Base-by-base conservation (phyloP, 2,113 vertebrate species). In the Dasypus novemcinctus region DNA sequence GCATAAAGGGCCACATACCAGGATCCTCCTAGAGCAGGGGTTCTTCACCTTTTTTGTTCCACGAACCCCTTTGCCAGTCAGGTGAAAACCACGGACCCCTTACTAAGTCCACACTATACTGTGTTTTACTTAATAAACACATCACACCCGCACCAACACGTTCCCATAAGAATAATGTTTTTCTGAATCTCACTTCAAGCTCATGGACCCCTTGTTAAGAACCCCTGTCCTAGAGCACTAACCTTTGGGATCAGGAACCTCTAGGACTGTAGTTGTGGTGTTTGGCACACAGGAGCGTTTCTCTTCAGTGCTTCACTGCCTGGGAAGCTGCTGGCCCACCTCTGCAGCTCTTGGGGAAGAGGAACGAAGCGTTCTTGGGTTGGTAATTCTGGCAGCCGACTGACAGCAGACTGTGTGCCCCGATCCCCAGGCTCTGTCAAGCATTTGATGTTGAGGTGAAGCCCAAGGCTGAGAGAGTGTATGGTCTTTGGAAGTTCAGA, bases 361-460 rank as follows among this genome's bases (percentile, higher is more conserved):
- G 79, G 87, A 91, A 74, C 71, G 76, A 78, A 85, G 43, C 95
- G 49, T 97, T 95, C 87, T 4, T n/a, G 64, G 92, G 87, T 52
- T 52, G 0, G 25, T 85, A 88, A 96, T 0, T 27, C 87, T n/a
- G 33, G 92, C 49, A 64, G 90, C 87, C 89, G 96, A 92, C 23
- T 96, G 97, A 93, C 93, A 93, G 92, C 74, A 46, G 38, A 54
- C 94, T 91, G 64, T 76, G 96, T 57, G 14, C 84, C 38, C n/a
- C 2, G 64, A 76, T 93, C 91, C 93, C 68, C 27, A 92, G 85
- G 83, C 86, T 93, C 96, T 84, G 78, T 63, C 64, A 79, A 87
- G 89, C 89, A 52, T 83, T 93, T 96, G 78, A 80, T 87, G 54
- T 76, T 85, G 82, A 96, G 93, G 86, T 91, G 95, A 83, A 89